Conservation (phyloP, 2,797 vertebrate species). For the Micrastur ruficollis region DNA sequence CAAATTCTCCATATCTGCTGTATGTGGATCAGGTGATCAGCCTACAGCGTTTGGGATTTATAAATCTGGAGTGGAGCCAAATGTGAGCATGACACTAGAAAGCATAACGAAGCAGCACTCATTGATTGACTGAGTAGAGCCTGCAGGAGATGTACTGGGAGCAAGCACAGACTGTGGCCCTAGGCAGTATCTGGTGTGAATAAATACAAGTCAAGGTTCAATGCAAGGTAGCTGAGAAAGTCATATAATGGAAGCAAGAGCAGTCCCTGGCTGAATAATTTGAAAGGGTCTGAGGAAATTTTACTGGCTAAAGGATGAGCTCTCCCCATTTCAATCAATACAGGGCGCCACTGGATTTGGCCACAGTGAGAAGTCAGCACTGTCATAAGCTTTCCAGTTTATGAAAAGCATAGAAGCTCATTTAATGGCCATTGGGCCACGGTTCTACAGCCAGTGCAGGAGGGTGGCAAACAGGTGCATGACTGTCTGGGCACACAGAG, state of each 20-base stretch:
- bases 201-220: background rate
- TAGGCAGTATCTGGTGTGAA: background rate
- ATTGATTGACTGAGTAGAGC: background rate
- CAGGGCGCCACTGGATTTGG: background rate
- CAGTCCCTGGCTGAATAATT: background rate
- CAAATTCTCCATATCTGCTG: background rate
- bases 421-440: background rate
- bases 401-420: background rate
- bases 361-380: background rate
- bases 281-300: background rate
- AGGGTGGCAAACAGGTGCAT: background rate
- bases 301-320: background rate
- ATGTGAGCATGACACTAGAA: background rate
- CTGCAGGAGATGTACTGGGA: background rate
- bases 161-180: background rate
- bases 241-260: background rate
- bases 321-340: background rate
- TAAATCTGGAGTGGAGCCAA: background rate
- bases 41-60: background rate
- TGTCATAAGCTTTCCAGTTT: background rate
- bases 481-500: background rate
- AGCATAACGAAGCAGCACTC: background rate
- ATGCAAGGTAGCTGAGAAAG: background rate
- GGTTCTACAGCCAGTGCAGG: background rate
- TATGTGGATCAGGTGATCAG: accelerated